Evolutionary conservation across 2,888 invertebrate genomes (phyloP).

Genomic region (Serripes groenlandicus): DNA sequence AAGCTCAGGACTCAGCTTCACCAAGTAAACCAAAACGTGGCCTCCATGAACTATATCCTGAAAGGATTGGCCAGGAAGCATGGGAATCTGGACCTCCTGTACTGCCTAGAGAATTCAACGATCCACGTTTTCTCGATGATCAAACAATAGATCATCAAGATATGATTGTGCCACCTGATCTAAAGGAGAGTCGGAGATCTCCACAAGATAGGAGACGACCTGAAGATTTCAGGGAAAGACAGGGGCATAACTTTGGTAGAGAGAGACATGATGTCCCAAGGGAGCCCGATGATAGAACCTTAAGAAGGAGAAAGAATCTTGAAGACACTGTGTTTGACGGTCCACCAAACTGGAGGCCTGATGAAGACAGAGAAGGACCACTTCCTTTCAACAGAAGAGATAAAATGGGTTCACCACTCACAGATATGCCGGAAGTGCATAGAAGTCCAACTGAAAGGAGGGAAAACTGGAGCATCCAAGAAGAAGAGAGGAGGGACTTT

Average conservation of each 20-base stretch:
- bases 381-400: background rate
- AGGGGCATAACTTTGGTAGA: background rate
- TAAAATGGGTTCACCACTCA: background rate
- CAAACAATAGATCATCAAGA: background rate
- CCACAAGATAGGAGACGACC: background rate
- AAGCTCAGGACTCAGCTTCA: slow-evolving; percentile 12
- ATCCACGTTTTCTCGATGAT: background rate
- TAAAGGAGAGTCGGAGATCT: slow-evolving; percentile 3
- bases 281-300: too few relatives aligned
- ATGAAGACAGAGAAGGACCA: background rate
- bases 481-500: background rate
- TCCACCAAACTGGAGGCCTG: background rate
- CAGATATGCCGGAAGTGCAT: background rate
- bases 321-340: background rate
- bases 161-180: background rate
- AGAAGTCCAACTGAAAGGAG: background rate
- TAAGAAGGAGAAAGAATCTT: too few relatives aligned
- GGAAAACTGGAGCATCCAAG: background rate
- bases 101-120: slow-evolving; percentile 3
- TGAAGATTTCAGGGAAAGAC: background rate
- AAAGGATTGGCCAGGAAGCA: slow-evolving; percentile 9
- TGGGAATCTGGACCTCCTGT: slow-evolving; percentile 19
- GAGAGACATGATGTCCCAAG: background rate
- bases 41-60: slow-evolving; percentile 26
- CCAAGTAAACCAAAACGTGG: slow-evolving; percentile 29